These are phyloP conservation scores for Channa striata DNA, from an alignment of 2,797 vertebrate species.

Conservation along the genomic window DNA sequence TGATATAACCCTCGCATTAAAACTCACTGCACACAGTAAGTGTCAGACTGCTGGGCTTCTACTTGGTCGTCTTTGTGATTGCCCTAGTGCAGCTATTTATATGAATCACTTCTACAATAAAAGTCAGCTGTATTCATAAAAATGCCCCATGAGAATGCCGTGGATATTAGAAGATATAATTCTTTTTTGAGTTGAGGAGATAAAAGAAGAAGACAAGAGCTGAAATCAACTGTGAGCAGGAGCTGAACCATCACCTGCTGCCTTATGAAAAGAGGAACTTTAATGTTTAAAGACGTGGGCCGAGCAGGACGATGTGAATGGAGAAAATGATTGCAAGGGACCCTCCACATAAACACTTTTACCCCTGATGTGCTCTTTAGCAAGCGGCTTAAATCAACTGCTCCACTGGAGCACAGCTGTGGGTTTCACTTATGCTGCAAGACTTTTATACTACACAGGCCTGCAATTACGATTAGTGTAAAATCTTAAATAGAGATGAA, in stretches of 20 bases:
- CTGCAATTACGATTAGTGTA: slow-evolving; percentile 58
- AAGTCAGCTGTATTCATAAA: neutral
- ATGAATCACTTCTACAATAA: neutral
- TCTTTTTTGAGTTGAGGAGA: neutral
- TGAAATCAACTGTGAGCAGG: neutral
- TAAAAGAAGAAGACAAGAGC: neutral
- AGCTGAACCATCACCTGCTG: slow-evolving; percentile 1
- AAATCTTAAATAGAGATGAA: slow-evolving; percentile 28
- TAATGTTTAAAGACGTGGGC: neutral
- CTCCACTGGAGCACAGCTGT: slow-evolving; percentile 44
- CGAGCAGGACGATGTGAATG: slow-evolving; percentile 11
- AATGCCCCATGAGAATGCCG: neutral
- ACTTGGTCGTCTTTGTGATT: neutral
- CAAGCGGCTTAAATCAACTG: slow-evolving; percentile 49
- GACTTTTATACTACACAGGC: slow-evolving; percentile 41
- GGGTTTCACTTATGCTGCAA: slow-evolving; percentile 33
- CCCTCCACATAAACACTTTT: slow-evolving; percentile 14
- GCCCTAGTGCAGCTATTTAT: neutral
- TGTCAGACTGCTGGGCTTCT: neutral
- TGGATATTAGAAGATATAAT: neutral
- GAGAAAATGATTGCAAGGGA: slow-evolving; percentile 1
- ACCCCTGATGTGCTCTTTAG: slow-evolving; percentile 3
- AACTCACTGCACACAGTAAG: neutral
- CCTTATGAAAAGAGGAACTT: neutral
- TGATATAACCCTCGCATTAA: slow-evolving; percentile 12